These are phyloP conservation scores for Pelosia muscerda DNA, from an alignment of 2,888 invertebrate species.

Conservation along the genomic window DNA sequence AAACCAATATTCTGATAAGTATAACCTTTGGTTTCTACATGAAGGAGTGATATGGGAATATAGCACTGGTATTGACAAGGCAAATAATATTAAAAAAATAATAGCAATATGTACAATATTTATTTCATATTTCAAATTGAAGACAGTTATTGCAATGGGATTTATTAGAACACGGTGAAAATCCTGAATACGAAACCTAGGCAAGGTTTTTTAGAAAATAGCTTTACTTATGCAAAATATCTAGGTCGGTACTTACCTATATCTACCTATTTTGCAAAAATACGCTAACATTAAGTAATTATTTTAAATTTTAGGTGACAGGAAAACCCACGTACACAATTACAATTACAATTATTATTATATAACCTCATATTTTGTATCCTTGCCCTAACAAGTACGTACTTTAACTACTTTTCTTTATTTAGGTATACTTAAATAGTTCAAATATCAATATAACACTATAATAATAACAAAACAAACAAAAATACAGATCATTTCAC, in stretches of 20 bases:
- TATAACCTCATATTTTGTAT: too few species aligned
- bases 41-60: neutral
- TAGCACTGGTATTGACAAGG: neutral
- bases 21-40: neutral
- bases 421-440: too few species aligned
- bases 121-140: neutral
- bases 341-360: too few species aligned
- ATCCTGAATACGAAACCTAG: neutral
- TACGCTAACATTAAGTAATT: too few species aligned
- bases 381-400: too few species aligned
- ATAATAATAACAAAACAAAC: too few species aligned
- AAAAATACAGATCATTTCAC: neutral
- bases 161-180: neutral
- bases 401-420: too few species aligned
- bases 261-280: too few species aligned
- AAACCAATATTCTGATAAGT: neutral
- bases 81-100: neutral
- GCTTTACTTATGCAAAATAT: neutral
- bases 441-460: too few species aligned
- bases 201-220: neutral
- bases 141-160: neutral
- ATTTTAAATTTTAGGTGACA: too few species aligned
- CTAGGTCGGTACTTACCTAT: too few species aligned
- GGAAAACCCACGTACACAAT: too few species aligned
- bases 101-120: neutral